These are phyloP conservation scores for Sturmia bella DNA, from an alignment of 2,888 invertebrate species.

Conservation along the genomic window DNA sequence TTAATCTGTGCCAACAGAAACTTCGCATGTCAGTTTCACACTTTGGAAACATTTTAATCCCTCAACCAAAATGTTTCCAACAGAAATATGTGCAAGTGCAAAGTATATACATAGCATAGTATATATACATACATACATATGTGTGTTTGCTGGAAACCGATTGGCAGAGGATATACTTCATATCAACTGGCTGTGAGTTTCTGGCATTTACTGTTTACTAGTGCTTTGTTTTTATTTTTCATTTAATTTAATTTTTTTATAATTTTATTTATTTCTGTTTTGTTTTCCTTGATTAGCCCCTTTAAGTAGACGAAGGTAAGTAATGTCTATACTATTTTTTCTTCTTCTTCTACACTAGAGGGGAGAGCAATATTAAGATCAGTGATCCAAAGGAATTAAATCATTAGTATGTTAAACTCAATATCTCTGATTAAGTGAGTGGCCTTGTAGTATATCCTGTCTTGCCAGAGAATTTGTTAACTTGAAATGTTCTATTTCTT, in stretches of 20 bases:
- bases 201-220: slow-evolving; percentile 26
- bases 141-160: slow-evolving; percentile 12
- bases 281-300: slow-evolving; percentile 57
- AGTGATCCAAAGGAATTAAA: slow-evolving; percentile 17
- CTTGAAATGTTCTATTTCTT: background rate
- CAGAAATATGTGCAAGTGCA: background rate
- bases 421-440: background rate
- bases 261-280: slow-evolving; percentile 32
- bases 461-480: background rate
- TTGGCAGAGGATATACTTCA: slow-evolving; percentile 43
- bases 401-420: background rate
- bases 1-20: slow-evolving; percentile 55
- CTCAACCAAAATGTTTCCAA: slow-evolving; percentile 40
- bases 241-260: slow-evolving; percentile 21
- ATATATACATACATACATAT: background rate
- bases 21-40: slow-evolving; percentile 71
- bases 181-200: slow-evolving; percentile 20
- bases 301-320: slow-evolving; percentile 42
- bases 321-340: background rate
- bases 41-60: slow-evolving; percentile 65
- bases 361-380: background rate
- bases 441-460: background rate
- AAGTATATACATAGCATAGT: background rate
- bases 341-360: background rate
- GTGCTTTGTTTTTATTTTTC: slow-evolving; percentile 12